These are phyloP conservation scores for Campylomormyrus tamandua DNA, from an alignment of 2,113 vertebrate species.

Conservation along the genomic window DNA sequence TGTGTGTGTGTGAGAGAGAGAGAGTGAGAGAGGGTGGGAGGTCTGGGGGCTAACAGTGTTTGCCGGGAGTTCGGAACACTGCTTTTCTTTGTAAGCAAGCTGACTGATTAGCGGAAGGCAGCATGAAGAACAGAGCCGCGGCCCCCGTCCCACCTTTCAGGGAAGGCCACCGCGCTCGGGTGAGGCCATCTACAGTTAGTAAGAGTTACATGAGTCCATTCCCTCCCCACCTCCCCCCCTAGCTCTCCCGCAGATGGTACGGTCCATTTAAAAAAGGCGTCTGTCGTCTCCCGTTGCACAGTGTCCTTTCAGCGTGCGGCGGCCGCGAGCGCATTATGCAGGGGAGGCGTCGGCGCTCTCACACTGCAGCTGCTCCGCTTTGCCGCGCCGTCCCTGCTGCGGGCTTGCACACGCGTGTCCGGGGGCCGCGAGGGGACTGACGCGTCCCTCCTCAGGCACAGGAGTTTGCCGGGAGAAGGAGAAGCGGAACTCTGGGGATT, in stretches of 20 bases:
- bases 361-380: conserved; percentile 41
- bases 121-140: neutral
- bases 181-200: neutral
- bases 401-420: conserved; percentile 14
- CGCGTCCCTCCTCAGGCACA: neutral
- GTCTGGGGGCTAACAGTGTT: conserved; percentile 16
- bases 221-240: neutral
- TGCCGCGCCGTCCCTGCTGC: conserved; percentile 34
- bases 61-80: conserved; percentile 28
- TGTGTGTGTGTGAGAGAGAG: neutral
- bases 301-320: conserved; percentile 66
- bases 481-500: neutral
- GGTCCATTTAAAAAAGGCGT: conserved; percentile 68
- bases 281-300: conserved; percentile 61
- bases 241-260: conserved; percentile 62
- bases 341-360: conserved; percentile 37
- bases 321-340: conserved; percentile 54
- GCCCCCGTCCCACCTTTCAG: neutral
- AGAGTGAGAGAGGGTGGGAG: neutral
- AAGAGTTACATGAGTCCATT: neutral
- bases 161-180: neutral
- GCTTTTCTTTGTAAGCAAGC: conserved; percentile 20
- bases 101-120: neutral
- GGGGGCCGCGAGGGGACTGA: conserved; percentile 4
- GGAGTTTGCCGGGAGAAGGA: conserved; percentile 6